Evolutionary conservation across 2,113 vertebrate species (phyloP).

Genomic region (Morone chrysops): DNA sequence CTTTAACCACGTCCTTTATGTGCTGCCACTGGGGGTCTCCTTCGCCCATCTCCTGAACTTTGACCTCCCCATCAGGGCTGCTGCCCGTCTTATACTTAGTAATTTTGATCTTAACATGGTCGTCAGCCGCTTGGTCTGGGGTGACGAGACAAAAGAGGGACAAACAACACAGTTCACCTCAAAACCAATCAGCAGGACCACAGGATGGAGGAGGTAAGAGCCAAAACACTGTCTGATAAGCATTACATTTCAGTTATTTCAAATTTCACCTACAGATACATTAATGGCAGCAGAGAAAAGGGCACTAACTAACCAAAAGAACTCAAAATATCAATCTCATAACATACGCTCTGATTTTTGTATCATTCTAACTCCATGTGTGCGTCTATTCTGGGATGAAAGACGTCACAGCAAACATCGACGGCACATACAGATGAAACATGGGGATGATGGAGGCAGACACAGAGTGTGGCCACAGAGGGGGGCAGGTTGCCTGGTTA

Average conservation of each 20-base stretch:
- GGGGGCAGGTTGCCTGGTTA: slow-evolving; percentile 50
- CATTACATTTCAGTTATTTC: slow-evolving; percentile 19
- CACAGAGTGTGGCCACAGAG: slow-evolving; percentile 17
- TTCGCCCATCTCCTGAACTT: slow-evolving; percentile 90
- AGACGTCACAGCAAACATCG: slow-evolving; percentile 35
- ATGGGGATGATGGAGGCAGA: slow-evolving; percentile 45
- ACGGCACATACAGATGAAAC: slow-evolving; percentile 29
- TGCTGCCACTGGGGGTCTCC: slow-evolving; percentile 92
- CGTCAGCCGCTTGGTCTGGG: slow-evolving; percentile 88
- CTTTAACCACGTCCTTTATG: slow-evolving; percentile 95
- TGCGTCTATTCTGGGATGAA: slow-evolving; percentile 36
- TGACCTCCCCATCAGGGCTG: slow-evolving; percentile 87
- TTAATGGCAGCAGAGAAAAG: slow-evolving; percentile 47
- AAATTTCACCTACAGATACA: slow-evolving; percentile 8
- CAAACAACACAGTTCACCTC: slow-evolving; percentile 78
- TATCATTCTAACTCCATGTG: slow-evolving; percentile 25
- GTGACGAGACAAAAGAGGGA: slow-evolving; percentile 82
- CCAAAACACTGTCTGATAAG: not conserved
- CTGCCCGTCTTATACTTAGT: slow-evolving; percentile 89
- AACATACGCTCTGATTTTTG: slow-evolving; percentile 22
- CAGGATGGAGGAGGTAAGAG: slow-evolving; percentile 54
- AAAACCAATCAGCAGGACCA: slow-evolving; percentile 59
- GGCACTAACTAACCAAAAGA: slow-evolving; percentile 13
- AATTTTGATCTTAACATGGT: slow-evolving; percentile 93
- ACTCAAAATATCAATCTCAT: slow-evolving; percentile 14